Conservation (phyloP, 2,113 vertebrate species). For the Eubucco bourcierii region DNA sequence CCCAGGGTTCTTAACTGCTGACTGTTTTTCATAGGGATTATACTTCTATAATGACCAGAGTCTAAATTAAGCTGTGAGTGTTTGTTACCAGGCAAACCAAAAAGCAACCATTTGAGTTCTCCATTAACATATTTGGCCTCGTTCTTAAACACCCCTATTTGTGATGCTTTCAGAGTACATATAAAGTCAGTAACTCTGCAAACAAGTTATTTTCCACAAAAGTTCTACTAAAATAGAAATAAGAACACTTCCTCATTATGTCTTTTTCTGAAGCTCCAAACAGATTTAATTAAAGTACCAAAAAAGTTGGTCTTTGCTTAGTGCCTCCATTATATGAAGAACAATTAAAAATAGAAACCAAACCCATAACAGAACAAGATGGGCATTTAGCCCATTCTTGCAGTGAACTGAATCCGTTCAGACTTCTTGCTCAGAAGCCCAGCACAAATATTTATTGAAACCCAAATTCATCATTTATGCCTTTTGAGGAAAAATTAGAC, state of each 20-base stretch:
- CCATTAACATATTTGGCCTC: neutral
- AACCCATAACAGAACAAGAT: neutral
- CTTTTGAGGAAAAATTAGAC: constrained; percentile 24
- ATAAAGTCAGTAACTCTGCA: neutral
- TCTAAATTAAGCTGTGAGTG: constrained; percentile 4
- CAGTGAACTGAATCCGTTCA: neutral
- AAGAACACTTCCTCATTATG: constrained; percentile 1
- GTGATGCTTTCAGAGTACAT: neutral
- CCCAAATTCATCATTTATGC: neutral
- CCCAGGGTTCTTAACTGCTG: neutral
- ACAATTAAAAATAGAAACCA: neutral
- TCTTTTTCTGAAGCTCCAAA: neutral
- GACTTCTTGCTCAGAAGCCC: neutral
- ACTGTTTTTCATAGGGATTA: constrained; percentile 28
- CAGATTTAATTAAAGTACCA: constrained; percentile 36
- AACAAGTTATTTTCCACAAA: neutral
- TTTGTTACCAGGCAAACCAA: neutral
- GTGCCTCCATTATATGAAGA: neutral
- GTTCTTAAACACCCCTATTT: neutral
- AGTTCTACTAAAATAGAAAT: neutral
- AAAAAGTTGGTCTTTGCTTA: neutral
- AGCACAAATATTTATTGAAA: neutral
- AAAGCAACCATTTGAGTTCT: neutral
- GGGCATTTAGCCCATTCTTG: neutral
- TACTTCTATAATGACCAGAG: constrained; percentile 10